Base-by-base conservation (phyloP, 2,888 invertebrate species). In the Polia nebulosa region DNA sequence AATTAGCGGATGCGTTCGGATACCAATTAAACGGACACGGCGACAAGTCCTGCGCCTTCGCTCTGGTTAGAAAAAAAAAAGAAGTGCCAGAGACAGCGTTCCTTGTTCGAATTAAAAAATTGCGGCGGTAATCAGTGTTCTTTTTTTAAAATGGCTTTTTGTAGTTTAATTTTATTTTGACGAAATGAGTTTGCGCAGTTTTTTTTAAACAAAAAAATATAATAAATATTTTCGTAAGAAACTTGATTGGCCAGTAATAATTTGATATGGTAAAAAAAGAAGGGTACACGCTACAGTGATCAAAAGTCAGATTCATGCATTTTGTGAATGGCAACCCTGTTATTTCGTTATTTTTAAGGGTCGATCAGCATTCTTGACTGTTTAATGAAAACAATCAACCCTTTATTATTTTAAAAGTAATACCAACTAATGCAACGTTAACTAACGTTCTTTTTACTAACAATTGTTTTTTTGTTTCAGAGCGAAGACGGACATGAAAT, bases 1-100 rank as follows among this genome's bases (percentile, higher is more conserved):
- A 93, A 94, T 94, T 93, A 94, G 92, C 85, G 88, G 82, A 84
- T 83, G 85, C 85, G 81, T 85, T 81, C 83, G 76, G 87, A 87
- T 87, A 89, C 93, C 93, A 93, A 94, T 94, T 93, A 94, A 89
- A 87, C 80, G 77, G 81, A 80, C 83, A 69, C 76, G 74, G 78
- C 81, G 83, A 86, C 84, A 84, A 72, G 76, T 75, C 67, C 74
- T 66, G 78, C 75, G 71, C 76, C 71, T 65, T 64, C 47, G 71
- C 59, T 73, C 67, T 70, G 64, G 52, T 65, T 57, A 56, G 56
- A 73, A 72, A 75, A 84, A 81, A n/a, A 77, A 77, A 59, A 72
- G 6, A 32, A 64, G n/a, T 25, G 47, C 41, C 45, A 8, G 47
- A 20, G 63, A 47, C 52, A 64, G 66, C 58, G 64, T 76, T 77